Conservation (phyloP, 2,113 vertebrate species). For the Malurus elegans region DNA sequence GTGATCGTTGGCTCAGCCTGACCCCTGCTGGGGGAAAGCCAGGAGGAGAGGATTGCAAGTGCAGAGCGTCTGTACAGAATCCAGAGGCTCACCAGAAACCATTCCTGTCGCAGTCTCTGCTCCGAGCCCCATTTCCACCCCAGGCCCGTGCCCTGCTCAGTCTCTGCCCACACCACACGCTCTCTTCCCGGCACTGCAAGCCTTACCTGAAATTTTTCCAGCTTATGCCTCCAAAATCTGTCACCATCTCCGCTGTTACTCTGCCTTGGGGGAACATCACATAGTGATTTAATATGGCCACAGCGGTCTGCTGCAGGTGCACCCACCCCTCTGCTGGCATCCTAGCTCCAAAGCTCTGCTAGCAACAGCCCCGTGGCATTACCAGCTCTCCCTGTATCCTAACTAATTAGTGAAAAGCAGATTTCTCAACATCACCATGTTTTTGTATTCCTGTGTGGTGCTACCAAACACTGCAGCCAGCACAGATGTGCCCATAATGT, state of each 20-base stretch:
- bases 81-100: background rate
- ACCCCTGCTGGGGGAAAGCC: slow-evolving; percentile 49
- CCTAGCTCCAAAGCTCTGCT: background rate
- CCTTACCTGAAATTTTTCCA: background rate
- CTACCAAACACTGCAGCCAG: accelerated
- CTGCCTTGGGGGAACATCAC: accelerated
- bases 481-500: accelerated
- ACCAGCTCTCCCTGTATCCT: accelerated
- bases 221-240: background rate
- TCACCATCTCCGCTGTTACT: accelerated
- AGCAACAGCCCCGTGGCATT: background rate
- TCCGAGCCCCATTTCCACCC: accelerated
- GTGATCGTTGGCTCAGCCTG: slow-evolving; percentile 11
- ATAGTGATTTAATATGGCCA: accelerated
- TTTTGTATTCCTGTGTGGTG: background rate
- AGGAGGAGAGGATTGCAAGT: background rate
- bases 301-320: background rate
- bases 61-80: accelerated
- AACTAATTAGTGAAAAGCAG: background rate
- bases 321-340: background rate
- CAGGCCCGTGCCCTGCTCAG: background rate
- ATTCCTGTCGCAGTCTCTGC: accelerated
- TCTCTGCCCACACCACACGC: accelerated
- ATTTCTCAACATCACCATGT: background rate
- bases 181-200: background rate